Evolutionary conservation across 2,113 vertebrate genomes (phyloP).

Genomic region (Trogon melanurus): DNA sequence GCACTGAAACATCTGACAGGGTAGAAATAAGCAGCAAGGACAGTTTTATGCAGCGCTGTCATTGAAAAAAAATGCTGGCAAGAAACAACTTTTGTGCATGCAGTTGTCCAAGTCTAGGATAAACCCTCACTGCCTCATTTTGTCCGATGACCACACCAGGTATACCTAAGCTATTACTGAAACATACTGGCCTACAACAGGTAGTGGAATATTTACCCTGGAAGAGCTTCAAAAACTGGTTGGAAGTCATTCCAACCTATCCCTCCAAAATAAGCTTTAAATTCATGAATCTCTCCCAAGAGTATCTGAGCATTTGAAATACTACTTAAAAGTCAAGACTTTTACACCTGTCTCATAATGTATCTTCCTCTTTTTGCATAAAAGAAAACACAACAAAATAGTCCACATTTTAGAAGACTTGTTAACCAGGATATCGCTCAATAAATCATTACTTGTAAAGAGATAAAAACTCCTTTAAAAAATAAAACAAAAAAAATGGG

Average conservation of each 20-base stretch:
- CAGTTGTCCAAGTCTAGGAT: not conserved
- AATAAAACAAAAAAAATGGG: not conserved
- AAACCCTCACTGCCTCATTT: not conserved
- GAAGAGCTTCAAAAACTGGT: not conserved
- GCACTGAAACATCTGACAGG: not conserved
- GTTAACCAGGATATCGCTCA: not conserved
- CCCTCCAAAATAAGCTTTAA: not conserved
- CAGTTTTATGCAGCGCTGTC: not conserved
- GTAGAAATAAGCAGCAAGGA: not conserved
- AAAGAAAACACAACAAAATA: not conserved
- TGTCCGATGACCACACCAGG: not conserved
- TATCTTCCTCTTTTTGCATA: not conserved
- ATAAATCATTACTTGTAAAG: not conserved
- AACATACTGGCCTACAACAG: not conserved
- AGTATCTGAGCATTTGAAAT: not conserved
- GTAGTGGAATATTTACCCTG: not conserved
- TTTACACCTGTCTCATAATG: not conserved
- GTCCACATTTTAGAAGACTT: not conserved
- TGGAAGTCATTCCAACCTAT: not conserved
- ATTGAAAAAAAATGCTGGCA: not conserved
- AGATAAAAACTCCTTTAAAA: not conserved
- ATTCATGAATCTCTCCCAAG: not conserved
- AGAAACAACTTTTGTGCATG: not conserved
- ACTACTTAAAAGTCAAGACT: not conserved
- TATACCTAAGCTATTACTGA: not conserved